These are phyloP conservation scores for Mormyrus proboscirostris DNA, from an alignment of 2,797 vertebrate species.

Conservation along the genomic window DNA sequence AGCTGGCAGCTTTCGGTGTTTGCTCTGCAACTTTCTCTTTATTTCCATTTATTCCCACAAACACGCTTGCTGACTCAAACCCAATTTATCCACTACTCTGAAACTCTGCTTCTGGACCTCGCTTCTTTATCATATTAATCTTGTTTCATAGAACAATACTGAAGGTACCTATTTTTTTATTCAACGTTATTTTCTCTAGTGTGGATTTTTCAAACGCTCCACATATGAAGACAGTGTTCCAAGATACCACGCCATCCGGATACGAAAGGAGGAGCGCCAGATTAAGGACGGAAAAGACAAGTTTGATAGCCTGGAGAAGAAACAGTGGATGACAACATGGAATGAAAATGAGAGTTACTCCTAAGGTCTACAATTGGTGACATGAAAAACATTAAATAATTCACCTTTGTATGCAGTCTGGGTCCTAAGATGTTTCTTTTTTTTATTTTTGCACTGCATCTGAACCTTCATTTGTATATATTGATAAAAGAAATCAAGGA, in stretches of 20 bases:
- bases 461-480: conserved; percentile 43
- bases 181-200: conserved; percentile 54
- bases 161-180: not conserved
- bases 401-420: not conserved
- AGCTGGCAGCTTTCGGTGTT: conserved; percentile 15
- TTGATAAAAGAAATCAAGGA: conserved; percentile 8
- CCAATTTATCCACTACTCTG: not conserved
- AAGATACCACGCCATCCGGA: conserved; percentile 84
- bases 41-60: conserved; percentile 3
- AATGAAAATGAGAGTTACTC: conserved; percentile 82
- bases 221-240: conserved; percentile 86
- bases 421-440: not conserved
- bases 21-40: not conserved
- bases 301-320: conserved; percentile 68
- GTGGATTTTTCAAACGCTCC: conserved; percentile 87
- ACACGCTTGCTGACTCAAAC: conserved; percentile 8
- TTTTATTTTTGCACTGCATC: conserved; percentile 32
- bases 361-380: conserved; percentile 46
- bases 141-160: not conserved
- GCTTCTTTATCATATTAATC: not conserved
- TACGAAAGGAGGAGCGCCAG: conserved; percentile 77
- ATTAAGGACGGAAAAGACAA: conserved; percentile 58
- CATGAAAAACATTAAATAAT: not conserved
- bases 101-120: not conserved
- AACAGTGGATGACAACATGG: conserved; percentile 90